Evolutionary conservation across 2,113 vertebrate species (phyloP).

Genomic region (Sphaerodactylus townsendi): DNA sequence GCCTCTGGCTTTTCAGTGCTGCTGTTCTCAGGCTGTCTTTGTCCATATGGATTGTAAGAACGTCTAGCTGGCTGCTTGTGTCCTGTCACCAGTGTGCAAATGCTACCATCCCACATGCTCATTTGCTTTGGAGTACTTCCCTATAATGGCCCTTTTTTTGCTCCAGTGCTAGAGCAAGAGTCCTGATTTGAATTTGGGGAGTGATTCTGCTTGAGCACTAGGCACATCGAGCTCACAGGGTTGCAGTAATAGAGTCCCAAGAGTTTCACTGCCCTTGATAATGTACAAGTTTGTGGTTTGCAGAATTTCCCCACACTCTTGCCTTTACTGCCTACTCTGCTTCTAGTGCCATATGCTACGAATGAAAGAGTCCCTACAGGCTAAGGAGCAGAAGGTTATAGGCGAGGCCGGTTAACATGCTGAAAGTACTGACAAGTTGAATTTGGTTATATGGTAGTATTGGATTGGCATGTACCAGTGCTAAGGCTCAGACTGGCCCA

Average conservation of each 20-base stretch:
- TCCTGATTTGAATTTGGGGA: background rate
- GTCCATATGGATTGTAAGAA: background rate
- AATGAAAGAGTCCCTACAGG: background rate
- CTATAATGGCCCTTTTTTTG: background rate
- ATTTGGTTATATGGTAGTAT: background rate
- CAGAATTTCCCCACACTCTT: background rate
- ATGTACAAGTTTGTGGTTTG: background rate
- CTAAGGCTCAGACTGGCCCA: background rate
- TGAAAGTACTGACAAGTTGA: background rate
- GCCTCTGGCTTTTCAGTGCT: background rate
- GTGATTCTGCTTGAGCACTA: background rate
- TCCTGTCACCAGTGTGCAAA: background rate
- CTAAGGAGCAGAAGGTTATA: background rate
- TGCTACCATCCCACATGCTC: background rate
- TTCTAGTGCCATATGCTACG: background rate
- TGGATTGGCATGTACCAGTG: background rate
- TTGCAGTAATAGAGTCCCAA: background rate
- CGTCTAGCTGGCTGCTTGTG: background rate
- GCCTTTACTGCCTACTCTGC: background rate
- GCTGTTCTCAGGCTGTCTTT: background rate
- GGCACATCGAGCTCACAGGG: no score
- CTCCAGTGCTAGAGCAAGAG: no score
- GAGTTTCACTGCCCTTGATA: background rate
- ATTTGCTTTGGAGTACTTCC: background rate
- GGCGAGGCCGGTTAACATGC: background rate